These are phyloP conservation scores for Enteromius thamalakanensis DNA, from an alignment of 2,797 vertebrate genomes.

Conservation along the genomic window DNA sequence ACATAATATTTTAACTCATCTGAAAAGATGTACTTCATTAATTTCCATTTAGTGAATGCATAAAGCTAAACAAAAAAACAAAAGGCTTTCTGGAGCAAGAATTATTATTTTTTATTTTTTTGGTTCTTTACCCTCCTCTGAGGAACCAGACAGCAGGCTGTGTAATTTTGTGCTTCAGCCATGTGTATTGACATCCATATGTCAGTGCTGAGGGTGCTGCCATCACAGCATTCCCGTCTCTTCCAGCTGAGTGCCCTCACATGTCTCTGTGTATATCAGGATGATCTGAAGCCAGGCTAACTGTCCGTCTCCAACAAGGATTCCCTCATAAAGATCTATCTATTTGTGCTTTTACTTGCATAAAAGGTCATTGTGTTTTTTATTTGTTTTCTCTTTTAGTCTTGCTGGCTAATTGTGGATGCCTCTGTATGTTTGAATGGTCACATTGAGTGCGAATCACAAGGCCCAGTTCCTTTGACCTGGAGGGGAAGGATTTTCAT, in stretches of 20 bases:
- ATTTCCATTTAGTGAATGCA: constrained; percentile 4
- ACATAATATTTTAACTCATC: not conserved
- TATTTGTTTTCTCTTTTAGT: constrained; percentile 28
- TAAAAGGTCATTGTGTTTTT: constrained; percentile 8
- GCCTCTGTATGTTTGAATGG: constrained; percentile 25
- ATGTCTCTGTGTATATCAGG: constrained; percentile 11
- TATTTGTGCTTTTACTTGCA: not conserved
- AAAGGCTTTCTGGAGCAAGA: constrained; percentile 33
- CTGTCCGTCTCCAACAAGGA: constrained; percentile 21
- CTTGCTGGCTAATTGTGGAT: constrained; percentile 32
- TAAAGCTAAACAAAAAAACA: constrained; percentile 26
- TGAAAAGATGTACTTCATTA: constrained; percentile 6
- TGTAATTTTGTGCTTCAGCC: constrained; percentile 42
- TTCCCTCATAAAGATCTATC: not conserved
- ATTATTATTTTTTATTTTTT: constrained; percentile 28
- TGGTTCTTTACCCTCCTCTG: constrained; percentile 8
- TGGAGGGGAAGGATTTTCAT: constrained; percentile 59
- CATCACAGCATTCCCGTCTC: constrained; percentile 47
- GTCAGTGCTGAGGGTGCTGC: constrained; percentile 35
- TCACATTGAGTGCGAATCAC: constrained; percentile 41
- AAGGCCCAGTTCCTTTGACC: constrained; percentile 49
- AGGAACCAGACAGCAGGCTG: constrained; percentile 42
- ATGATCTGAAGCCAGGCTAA: constrained; percentile 32
- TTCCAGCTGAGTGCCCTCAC: constrained; percentile 49
- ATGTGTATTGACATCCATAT: constrained; percentile 51